Evolutionary conservation across 2,113 vertebrate genomes (phyloP).

Genomic region (Brachionichthys hirsutus): DNA sequence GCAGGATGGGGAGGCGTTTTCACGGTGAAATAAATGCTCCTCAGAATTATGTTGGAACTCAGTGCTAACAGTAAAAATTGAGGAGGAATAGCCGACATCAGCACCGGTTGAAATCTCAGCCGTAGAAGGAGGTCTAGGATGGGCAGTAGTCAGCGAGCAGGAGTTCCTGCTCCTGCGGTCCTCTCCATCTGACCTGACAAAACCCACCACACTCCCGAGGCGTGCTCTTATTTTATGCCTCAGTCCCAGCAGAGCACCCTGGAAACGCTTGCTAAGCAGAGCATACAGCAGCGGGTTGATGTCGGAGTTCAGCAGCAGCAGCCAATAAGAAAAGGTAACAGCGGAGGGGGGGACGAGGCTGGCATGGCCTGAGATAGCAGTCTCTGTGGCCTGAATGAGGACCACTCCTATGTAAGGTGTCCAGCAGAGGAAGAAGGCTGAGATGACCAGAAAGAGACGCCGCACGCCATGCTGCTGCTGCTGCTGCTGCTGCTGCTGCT

Average conservation of each 20-base stretch:
- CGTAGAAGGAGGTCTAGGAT: slow-evolving; percentile 8
- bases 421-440: slow-evolving; percentile 82
- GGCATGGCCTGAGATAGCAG: slow-evolving; percentile 57
- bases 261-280: slow-evolving; percentile 81
- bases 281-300: slow-evolving; percentile 83
- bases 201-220: slow-evolving; percentile 41
- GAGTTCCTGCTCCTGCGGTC: slow-evolving; percentile 39
- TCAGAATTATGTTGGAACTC: slow-evolving; percentile 37
- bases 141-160: slow-evolving; percentile 33
- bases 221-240: slow-evolving; percentile 60
- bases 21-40: slow-evolving; percentile 33
- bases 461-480: slow-evolving; percentile 70
- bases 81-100: slow-evolving; percentile 38
- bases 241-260: slow-evolving; percentile 74
- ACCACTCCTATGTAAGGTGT: slow-evolving; percentile 77
- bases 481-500: slow-evolving; percentile 46
- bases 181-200: slow-evolving; percentile 30
- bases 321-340: slow-evolving; percentile 79
- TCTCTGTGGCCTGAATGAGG: slow-evolving; percentile 77
- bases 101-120: slow-evolving; percentile 29
- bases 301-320: slow-evolving; percentile 81
- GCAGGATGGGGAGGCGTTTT: slow-evolving; percentile 18
- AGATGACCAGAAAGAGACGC: slow-evolving; percentile 79
- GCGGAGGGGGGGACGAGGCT: slow-evolving; percentile 68
- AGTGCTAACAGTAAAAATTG: slow-evolving; percentile 65